Percentiles rank a stretch among this genome's conserved stretches.
These are phyloP conservation scores for Gobio gobio DNA, from an alignment of 2,113 vertebrate species.

Conservation along the genomic window DNA sequence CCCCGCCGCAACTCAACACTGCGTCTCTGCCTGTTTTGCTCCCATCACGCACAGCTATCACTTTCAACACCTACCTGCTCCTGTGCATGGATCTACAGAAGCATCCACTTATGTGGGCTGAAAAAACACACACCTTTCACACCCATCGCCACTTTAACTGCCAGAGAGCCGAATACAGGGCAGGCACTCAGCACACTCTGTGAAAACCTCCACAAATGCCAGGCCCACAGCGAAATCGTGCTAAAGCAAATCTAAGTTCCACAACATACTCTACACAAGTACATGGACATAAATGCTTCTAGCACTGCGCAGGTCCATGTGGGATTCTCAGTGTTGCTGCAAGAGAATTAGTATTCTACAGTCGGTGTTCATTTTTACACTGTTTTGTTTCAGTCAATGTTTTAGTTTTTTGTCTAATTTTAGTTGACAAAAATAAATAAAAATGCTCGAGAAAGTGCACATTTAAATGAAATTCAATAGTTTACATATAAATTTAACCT, in stretches of 20 bases:
- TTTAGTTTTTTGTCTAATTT: not conserved
- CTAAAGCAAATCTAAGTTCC: not conserved
- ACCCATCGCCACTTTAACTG: constrained; percentile 70
- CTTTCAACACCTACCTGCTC: constrained; percentile 78
- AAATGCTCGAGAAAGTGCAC: no score
- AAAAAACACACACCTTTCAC: constrained; percentile 78
- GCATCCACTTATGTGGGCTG: constrained; percentile 77
- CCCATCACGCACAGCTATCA: constrained; percentile 72
- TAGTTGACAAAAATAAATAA: not conserved
- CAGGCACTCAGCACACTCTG: constrained; percentile 72
- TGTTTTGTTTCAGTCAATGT: no score
- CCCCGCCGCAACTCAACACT: constrained; percentile 68
- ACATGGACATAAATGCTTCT: not conserved
- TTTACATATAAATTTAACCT: no score
- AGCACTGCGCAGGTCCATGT: not conserved
- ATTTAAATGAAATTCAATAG: no score
- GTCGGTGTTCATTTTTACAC: not conserved
- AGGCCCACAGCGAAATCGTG: constrained; percentile 22
- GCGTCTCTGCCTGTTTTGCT: constrained; percentile 71
- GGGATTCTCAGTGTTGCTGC: not conserved
- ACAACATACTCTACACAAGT: constrained; percentile 10
- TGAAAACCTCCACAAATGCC: constrained; percentile 63
- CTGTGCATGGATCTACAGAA: constrained; percentile 74
- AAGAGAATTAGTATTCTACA: not conserved
- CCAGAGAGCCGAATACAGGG: constrained; percentile 68